Conservation (phyloP, 2,888 invertebrate species). For the Eueremaeus valkanovi region DNA sequence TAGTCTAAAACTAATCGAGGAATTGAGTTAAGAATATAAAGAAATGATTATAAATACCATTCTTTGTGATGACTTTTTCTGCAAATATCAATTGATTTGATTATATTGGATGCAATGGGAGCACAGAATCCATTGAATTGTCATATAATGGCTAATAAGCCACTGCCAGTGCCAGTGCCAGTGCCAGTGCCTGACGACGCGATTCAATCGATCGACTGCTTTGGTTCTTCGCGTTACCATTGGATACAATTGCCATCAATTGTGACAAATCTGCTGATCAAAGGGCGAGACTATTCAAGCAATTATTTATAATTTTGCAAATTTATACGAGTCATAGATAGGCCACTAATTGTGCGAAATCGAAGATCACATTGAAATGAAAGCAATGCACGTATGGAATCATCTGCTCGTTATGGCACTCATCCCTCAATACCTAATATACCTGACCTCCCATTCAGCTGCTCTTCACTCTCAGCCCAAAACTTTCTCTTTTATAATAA, state of each 20-base stretch:
- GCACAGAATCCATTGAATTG: neutral
- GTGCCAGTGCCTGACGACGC: slow-evolving; percentile 5
- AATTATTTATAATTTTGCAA: neutral
- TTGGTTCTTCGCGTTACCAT: slow-evolving; percentile 19
- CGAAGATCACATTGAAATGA: neutral
- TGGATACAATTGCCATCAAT: slow-evolving; percentile 7
- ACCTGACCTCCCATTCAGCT: neutral
- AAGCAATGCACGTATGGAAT: slow-evolving; percentile 5
- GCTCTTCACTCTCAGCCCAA: neutral
- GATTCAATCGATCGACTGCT: slow-evolving; percentile 15
- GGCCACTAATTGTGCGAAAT: neutral
- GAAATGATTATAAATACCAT: too few species aligned
- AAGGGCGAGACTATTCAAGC: neutral
- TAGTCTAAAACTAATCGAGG: too few species aligned
- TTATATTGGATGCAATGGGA: neutral
- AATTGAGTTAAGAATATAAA: too few species aligned
- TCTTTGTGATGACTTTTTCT: too few species aligned
- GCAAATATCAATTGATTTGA: neutral
- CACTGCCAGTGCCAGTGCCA: neutral
- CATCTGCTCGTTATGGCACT: slow-evolving; percentile 1
- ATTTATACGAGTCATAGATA: neutral
- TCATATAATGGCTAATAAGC: neutral
- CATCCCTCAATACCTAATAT: slow-evolving; percentile 1
- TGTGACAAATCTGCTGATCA: slow-evolving; percentile 15
- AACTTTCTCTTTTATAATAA: neutral